Evolutionary conservation across 2,888 invertebrate genomes (phyloP).

Genomic region (Atrina japonica): DNA sequence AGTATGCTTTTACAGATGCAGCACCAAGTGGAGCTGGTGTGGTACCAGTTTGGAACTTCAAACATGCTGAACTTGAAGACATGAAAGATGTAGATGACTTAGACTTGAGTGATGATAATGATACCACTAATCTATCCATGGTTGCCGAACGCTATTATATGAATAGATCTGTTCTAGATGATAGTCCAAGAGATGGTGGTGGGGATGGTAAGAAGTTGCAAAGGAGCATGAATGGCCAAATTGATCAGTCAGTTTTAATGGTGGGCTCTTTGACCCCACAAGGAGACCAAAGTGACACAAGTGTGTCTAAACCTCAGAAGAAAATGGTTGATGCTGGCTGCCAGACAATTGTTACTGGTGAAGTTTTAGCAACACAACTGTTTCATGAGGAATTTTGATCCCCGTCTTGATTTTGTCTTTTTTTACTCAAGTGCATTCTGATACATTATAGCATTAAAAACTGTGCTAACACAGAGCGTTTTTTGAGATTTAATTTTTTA

Average conservation of each 20-base stretch:
- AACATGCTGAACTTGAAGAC: constrained; percentile 71
- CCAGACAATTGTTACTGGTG: constrained; percentile 80
- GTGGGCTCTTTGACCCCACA: constrained; percentile 3
- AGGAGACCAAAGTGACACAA: neutral
- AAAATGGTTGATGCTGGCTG: constrained; percentile 71
- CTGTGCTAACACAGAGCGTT: neutral
- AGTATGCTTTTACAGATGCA: constrained; percentile 76
- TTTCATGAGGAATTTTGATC: constrained; percentile 77
- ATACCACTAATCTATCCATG: constrained; percentile 73
- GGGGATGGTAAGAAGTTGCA: constrained; percentile 16
- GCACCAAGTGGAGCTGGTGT: constrained; percentile 79
- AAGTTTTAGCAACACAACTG: constrained; percentile 80
- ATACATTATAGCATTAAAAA: neutral
- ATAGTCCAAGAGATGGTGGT: constrained; percentile 59
- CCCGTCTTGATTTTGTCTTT: neutral
- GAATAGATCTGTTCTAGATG: constrained; percentile 76
- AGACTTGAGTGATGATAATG: constrained; percentile 70
- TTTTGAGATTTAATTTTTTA: neutral
- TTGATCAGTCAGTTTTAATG: constrained; percentile 13
- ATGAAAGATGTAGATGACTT: constrained; percentile 74
- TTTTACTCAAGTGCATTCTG: neutral
- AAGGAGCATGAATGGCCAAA: constrained; percentile 24
- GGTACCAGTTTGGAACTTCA: constrained; percentile 79
- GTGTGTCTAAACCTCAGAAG: constrained; percentile 33
- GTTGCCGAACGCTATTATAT: constrained; percentile 79